Base-by-base conservation (phyloP, 2,797 vertebrate genomes). In the Heliangelus exortis region DNA sequence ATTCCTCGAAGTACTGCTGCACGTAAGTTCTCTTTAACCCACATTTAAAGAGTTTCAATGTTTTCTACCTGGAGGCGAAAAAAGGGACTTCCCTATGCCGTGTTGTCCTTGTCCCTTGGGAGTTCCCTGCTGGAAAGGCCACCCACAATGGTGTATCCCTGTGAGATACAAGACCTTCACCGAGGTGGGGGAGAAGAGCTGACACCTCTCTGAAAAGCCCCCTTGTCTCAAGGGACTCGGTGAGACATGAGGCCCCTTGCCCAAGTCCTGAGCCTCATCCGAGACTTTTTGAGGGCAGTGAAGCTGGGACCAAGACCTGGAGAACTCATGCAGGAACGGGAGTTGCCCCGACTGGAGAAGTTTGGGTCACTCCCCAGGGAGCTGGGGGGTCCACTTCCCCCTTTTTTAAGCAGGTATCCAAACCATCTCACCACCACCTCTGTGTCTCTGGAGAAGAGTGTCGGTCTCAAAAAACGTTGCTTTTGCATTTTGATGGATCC, bases 251-350 rank as follows among this genome's bases (percentile, higher is more conserved):
- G 3, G 4, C 28, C 6, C 5, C 14, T 2, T 1, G 19, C 33
- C 10, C 0, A 19, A 10, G 7, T 57, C 51, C 48, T 54, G 50
- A 87, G 47, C 12, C 3, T 0, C 41, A 34, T 12, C 29, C 1
- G 1, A 2, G 3, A 0, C 20, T 34, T 23, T 11, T 4, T 5
- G 66, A 39, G 34, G 34, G 20, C 2, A 2, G 10, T 1, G 9
- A 20, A 77, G 41, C 53, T 3, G 3, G 33, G 48, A 39, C n/a
- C n/a, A 63, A 50, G 57, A 29, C 13, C 34, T 7, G 63, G 25
- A 0, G 3, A 79, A 11, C 12, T 80, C 6, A 0, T 1, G 12
- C 54, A 55, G 33, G 9, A 23, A 12, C 0, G 20, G 18, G 36
- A 68, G 22, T 1, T 6, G 1, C 4, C 14, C 9, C 3, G 2